Base-by-base conservation (phyloP, 2,113 vertebrate species). In the Nycticryphes semicollaris region DNA sequence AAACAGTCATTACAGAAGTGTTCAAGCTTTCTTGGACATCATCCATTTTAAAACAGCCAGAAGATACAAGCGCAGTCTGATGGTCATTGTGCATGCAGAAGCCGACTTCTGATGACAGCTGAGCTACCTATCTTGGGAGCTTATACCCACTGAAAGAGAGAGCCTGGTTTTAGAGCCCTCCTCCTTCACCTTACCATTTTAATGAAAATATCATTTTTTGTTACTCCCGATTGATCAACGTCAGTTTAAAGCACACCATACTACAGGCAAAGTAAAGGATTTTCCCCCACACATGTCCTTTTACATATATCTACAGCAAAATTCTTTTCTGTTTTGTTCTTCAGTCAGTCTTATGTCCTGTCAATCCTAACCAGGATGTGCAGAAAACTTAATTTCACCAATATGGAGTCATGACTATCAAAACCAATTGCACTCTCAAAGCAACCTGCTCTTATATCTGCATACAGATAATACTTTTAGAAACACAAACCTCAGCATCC, bases 151-250 rank as follows among this genome's bases (percentile, higher is more conserved):
- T 6, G 30, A 22, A 67, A 45, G 18, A 50, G 37, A 30, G 6
- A 16, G 0, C 10, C 22, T 20, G 0, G 2, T 22, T 79, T 50
- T 12, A 7, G 41, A 54, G 28, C 14, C 30, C 16, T 43, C 11
- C 27, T 73, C 24, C 63, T 24, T 73, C 50, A 39, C 8, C 17
- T 19, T 23, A 16, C 15, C 18, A 9, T 16, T 59, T 50, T 24
- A 50, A 41, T 18, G 3, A 17, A 53, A 9, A 10, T 53, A 13
- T 16, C 10, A 0, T 3, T 60, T 33, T n/a, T 88, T 41, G 31
- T 43, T 12, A 9, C 19, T 27, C 37, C 14, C 1, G 9, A 68
- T 56, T 7, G 43, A 47, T 14, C 23, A 6, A 0, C 2, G 31
- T 6, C 37, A 64, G 14, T 45, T 88, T 33, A 54, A 53, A 72